These are phyloP conservation scores for Coremacera marginata DNA, from an alignment of 2,888 invertebrate species.

Conservation along the genomic window DNA sequence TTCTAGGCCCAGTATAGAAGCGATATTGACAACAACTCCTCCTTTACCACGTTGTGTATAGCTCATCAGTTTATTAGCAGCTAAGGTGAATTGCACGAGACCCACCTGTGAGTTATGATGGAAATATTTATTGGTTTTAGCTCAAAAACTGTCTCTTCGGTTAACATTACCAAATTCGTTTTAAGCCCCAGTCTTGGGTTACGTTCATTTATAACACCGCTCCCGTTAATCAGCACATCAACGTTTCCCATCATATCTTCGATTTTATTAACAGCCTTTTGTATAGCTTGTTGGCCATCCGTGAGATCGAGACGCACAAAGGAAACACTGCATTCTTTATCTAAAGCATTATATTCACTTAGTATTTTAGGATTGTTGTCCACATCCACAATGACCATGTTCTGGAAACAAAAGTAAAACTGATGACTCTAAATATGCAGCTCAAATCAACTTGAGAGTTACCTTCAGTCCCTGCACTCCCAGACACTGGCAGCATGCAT, in stretches of 20 bases:
- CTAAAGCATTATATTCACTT: background rate
- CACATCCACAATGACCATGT: conserved; percentile 52
- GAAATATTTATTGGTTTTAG: background rate
- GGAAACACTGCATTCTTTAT: conserved; percentile 37
- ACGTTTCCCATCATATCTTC: conserved; percentile 38
- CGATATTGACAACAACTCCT: conserved; percentile 62
- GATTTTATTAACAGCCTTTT: background rate
- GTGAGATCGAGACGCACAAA: conserved; percentile 40
- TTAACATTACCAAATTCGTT: conserved; percentile 69
- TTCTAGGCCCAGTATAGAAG: conserved; percentile 58
- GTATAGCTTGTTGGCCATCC: background rate
- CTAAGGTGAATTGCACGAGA: conserved; percentile 63
- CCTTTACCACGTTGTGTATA: conserved; percentile 62
- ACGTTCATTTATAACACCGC: conserved; percentile 52
- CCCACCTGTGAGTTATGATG: conserved; percentile 54
- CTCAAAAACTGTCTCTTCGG: background rate
- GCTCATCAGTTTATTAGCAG: conserved; percentile 62
- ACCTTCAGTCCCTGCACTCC: conserved; percentile 45
- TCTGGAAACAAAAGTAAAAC: conserved; percentile 41
- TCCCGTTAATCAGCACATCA: conserved; percentile 53
- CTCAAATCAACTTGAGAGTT: conserved; percentile 9
- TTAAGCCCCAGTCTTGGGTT: conserved; percentile 50
- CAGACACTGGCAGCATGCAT: conserved; percentile 37
- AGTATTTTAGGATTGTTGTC: conserved; percentile 32
- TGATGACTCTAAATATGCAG: background rate